These are phyloP conservation scores for Plumapathes pennacea DNA, from an alignment of 92 coral and sea anemone species.

Conservation along the genomic window DNA sequence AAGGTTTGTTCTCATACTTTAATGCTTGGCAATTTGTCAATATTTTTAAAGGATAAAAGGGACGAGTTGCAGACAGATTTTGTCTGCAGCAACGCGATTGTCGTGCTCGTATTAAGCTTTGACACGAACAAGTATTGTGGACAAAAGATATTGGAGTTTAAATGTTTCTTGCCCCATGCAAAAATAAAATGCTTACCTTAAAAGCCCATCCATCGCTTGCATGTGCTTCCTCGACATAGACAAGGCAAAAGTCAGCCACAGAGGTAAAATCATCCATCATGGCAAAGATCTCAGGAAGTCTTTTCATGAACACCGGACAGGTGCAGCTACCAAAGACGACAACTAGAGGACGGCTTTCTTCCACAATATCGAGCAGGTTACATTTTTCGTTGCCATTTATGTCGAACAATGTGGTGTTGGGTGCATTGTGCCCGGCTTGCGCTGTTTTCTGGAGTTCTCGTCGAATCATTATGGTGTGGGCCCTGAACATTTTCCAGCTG, in stretches of 20 bases:
- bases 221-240: constrained; percentile 76
- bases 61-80: no score
- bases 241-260: constrained; percentile 66
- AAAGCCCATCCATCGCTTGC: constrained; percentile 76
- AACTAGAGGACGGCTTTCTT: constrained; percentile 54
- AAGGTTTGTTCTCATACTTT: no score
- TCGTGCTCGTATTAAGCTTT: no score
- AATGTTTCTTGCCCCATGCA: no score
- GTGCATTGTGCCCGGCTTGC: constrained; percentile 39
- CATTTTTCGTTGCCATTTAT: constrained; percentile 41
- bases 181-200: constrained; percentile 56
- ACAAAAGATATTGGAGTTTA: no score
- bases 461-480: constrained; percentile 47
- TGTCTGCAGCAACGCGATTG: no score
- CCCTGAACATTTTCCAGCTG: constrained; percentile 63
- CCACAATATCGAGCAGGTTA: constrained; percentile 44
- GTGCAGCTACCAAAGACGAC: constrained; percentile 64
- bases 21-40: no score
- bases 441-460: constrained; percentile 56
- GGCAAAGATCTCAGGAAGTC: constrained; percentile 34
- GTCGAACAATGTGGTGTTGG: constrained; percentile 47
- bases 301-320: constrained; percentile 64
- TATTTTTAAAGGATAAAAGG: no score
- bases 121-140: no score
- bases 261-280: constrained; percentile 54